Evolutionary conservation across 2,888 invertebrate species (phyloP).

Genomic region (Agrochola macilenta): DNA sequence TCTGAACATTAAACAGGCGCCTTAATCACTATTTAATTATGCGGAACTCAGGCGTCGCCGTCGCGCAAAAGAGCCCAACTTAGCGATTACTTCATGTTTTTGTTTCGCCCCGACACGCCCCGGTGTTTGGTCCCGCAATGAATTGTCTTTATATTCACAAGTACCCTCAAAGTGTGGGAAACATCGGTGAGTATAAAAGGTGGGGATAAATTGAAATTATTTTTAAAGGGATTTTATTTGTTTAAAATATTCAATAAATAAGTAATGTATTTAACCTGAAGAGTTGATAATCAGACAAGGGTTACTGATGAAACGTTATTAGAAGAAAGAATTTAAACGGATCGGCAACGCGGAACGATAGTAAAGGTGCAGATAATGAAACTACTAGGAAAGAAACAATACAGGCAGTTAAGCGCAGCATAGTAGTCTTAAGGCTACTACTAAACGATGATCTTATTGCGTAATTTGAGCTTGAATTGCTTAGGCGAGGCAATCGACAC

Average conservation of each 20-base stretch:
- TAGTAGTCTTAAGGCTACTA: neutral
- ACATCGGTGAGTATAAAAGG: slow-evolving; percentile 33
- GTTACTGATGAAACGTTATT: neutral
- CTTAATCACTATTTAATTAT: slow-evolving; percentile 89
- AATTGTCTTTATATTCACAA: slow-evolving; percentile 66
- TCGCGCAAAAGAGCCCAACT: slow-evolving; percentile 74
- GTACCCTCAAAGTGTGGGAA: slow-evolving; percentile 50
- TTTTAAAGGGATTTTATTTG: slow-evolving; percentile 20
- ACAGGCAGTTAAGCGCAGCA: neutral
- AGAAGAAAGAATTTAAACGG: neutral
- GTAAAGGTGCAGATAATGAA: neutral
- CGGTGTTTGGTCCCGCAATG: slow-evolving; percentile 63
- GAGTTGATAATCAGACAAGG: neutral
- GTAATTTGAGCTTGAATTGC: neutral
- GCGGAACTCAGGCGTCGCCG: slow-evolving; percentile 77
- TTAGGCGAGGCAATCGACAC: neutral
- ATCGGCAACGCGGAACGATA: too few species aligned
- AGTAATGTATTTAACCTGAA: neutral
- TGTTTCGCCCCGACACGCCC: slow-evolving; percentile 71
- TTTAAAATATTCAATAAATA: slow-evolving; percentile 7
- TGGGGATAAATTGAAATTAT: slow-evolving; percentile 40
- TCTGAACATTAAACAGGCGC: slow-evolving; percentile 68
- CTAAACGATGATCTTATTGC: neutral
- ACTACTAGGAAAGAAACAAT: neutral
- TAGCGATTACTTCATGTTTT: slow-evolving; percentile 81